Evolutionary conservation across 2,113 vertebrate species (phyloP).

Genomic region (Protobothrops flavoviridis): DNA sequence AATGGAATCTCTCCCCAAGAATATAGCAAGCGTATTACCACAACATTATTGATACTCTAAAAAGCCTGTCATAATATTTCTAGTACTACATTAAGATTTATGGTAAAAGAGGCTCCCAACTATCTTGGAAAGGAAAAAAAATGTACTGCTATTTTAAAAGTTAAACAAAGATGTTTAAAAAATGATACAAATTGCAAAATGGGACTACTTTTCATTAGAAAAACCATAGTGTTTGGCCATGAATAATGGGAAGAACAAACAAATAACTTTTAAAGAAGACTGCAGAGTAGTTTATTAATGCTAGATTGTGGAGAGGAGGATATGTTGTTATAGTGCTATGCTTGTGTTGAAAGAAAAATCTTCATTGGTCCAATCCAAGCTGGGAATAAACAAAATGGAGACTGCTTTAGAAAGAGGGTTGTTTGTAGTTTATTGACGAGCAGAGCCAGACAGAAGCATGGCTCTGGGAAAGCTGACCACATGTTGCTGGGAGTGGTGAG

Average conservation of each 20-base stretch:
- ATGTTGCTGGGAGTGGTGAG: too few relatives aligned
- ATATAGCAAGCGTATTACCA: conserved; percentile 27
- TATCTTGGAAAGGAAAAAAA: conserved; percentile 7
- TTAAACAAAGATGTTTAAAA: conserved; percentile 1
- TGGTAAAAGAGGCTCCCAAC: neutral
- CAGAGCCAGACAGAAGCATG: too few relatives aligned
- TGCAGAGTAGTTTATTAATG: neutral
- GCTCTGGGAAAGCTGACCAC: too few relatives aligned
- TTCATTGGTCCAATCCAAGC: too few relatives aligned
- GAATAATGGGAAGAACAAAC: neutral
- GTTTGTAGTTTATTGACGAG: too few relatives aligned
- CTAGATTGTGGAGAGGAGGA: neutral
- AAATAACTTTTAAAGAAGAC: neutral
- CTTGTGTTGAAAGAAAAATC: too few relatives aligned
- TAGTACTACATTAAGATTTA: conserved; percentile 28
- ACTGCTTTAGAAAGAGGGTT: too few relatives aligned
- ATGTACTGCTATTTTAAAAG: neutral
- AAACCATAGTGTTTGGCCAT: neutral
- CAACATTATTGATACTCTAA: conserved; percentile 20
- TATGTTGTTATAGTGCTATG: neutral
- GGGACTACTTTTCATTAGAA: neutral
- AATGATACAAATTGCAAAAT: conserved; percentile 2
- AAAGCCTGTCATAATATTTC: conserved; percentile 32
- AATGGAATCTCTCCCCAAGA: conserved; percentile 29
- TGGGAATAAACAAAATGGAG: too few relatives aligned